Conservation (phyloP, 2,797 vertebrate species). For the Tachyglossus aculeatus region DNA sequence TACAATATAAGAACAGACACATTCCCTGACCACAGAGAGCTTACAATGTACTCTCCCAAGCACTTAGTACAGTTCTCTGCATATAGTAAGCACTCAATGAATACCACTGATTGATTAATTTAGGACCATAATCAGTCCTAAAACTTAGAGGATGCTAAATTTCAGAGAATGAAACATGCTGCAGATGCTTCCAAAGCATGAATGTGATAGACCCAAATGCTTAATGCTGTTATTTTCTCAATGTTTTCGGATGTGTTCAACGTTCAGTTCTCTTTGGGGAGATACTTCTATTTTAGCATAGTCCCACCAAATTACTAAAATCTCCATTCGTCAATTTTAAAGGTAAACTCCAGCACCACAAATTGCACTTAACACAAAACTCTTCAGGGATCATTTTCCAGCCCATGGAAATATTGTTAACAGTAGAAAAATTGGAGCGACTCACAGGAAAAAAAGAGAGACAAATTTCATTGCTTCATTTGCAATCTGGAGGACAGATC, state of each 20-base stretch:
- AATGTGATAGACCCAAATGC: neutral
- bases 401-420: neutral
- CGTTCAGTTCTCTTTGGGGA: neutral
- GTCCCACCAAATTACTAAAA: neutral
- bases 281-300: neutral
- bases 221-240: neutral
- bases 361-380: neutral
- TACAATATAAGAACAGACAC: too few relatives aligned
- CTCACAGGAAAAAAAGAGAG: neutral
- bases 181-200: neutral
- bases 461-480: neutral
- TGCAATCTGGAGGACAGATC: neutral
- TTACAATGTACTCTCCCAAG: too few relatives aligned
- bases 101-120: too few relatives aligned
- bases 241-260: neutral
- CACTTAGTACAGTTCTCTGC: too few relatives aligned
- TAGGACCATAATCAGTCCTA: too few relatives aligned
- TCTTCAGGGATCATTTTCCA: neutral
- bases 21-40: too few relatives aligned
- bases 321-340: neutral
- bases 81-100: too few relatives aligned
- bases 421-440: constrained; percentile 4
- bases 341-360: neutral
- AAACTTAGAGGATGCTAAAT: too few relatives aligned
- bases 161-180: neutral